Evolutionary conservation across 2,797 vertebrate species (phyloP).

Genomic region (Parambassis ranga): DNA sequence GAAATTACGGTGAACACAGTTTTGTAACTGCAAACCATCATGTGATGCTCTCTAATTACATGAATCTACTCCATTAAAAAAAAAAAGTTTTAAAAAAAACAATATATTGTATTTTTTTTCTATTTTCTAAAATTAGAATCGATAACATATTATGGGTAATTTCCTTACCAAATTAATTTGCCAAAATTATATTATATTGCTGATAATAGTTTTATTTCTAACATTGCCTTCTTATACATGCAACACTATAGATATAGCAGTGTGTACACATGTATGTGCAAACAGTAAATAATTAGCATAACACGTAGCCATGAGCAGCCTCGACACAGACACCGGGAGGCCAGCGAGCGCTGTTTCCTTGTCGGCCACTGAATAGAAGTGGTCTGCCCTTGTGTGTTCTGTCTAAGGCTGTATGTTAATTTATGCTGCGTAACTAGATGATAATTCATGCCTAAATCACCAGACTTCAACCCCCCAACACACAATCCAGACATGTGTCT

Average conservation of each 20-base stretch:
- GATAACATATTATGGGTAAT: too few species aligned
- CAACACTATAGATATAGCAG: neutral
- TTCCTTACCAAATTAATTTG: too few species aligned
- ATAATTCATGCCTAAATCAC: conserved; percentile 69
- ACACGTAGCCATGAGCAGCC: conserved; percentile 54
- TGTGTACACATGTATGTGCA: conserved; percentile 13
- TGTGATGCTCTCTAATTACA: too few species aligned
- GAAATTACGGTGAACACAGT: neutral
- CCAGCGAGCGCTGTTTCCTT: conserved; percentile 57
- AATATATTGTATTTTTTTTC: too few species aligned
- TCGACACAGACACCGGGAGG: conserved; percentile 38
- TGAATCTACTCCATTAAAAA: too few species aligned
- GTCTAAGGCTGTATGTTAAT: conserved; percentile 68
- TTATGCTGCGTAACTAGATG: conserved; percentile 48
- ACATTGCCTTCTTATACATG: too few species aligned
- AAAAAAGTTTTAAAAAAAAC: too few species aligned
- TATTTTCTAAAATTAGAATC: too few species aligned
- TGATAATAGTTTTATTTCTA: neutral
- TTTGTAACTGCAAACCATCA: neutral
- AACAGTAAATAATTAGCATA: conserved; percentile 68
- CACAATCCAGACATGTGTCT: conserved; percentile 56
- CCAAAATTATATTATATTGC: too few species aligned
- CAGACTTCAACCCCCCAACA: conserved; percentile 27
- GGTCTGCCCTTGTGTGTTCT: conserved; percentile 54
- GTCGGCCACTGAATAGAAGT: conserved; percentile 62